Evolutionary conservation across 37 sponge, comb jelly and placozoan species (phyloP).

Genomic region (Chondrosia reniformis): DNA sequence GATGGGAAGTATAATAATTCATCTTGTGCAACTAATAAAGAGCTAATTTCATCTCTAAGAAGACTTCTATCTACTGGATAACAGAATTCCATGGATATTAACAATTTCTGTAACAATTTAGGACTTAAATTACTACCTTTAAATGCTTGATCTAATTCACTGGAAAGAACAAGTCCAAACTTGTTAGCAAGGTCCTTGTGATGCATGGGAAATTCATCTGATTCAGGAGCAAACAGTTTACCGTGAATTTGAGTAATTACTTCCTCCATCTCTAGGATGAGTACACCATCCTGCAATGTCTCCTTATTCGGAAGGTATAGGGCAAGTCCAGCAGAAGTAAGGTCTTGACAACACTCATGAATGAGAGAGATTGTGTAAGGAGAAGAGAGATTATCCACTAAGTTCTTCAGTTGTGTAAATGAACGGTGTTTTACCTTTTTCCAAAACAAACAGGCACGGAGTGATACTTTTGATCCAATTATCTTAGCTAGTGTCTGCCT

Average conservation of each 20-base stretch:
- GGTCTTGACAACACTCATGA: not conserved
- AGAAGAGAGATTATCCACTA: not conserved
- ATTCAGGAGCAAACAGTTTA: slow-evolving; percentile 5
- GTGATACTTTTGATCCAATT: too few species aligned
- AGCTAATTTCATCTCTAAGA: not conserved
- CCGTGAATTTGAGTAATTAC: not conserved
- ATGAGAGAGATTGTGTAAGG: not conserved
- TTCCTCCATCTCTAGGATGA: slow-evolving; percentile 8
- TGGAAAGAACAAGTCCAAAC: not conserved
- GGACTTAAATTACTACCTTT: not conserved
- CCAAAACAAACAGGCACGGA: not conserved
- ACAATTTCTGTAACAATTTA: not conserved
- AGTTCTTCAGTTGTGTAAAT: not conserved
- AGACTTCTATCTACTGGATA: not conserved
- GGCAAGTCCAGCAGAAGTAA: not conserved
- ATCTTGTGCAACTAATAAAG: not conserved
- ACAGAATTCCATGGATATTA: slow-evolving; percentile 7
- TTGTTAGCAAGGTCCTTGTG: not conserved
- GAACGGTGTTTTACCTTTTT: not conserved
- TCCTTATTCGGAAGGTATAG: not conserved
- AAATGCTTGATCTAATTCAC: not conserved
- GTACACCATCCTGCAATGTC: not conserved
- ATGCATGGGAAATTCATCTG: not conserved
- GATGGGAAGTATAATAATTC: not conserved
- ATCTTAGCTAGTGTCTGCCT: too few species aligned